phyloP scores from a whole-genome alignment of 2,888 invertebrate species.

The Pterostichus niger region DNA sequence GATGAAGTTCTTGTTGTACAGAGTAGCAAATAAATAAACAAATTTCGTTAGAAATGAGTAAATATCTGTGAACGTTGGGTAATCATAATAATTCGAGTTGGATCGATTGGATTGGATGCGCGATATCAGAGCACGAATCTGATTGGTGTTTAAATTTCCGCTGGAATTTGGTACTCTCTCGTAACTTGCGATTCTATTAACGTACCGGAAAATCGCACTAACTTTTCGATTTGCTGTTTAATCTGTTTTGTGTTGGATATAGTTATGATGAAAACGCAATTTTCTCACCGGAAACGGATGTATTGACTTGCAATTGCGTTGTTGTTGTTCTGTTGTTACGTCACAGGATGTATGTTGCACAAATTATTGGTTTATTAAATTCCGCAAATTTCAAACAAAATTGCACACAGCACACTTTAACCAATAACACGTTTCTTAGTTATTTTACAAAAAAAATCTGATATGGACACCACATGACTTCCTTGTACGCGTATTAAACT shows the following conservation, averaged over 20 bases:
- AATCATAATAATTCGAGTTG: too few relatives aligned
- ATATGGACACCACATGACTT: too few relatives aligned
- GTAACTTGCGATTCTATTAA: constrained; percentile 11
- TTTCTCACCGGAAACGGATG: constrained; percentile 59
- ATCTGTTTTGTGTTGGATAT: constrained; percentile 7
- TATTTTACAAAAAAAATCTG: too few relatives aligned
- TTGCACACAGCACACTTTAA: not conserved
- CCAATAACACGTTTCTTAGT: not conserved
- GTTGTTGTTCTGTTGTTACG: constrained; percentile 19
- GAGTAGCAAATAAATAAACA: too few relatives aligned
- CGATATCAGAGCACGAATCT: too few relatives aligned
- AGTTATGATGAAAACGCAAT: constrained; percentile 56
- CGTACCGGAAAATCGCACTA: constrained; percentile 25
- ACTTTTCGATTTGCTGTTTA: constrained; percentile 27
- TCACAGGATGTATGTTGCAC: constrained; percentile 2
- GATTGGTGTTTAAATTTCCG: too few relatives aligned
- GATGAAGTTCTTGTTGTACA: too few relatives aligned
- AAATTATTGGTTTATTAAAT: not conserved
- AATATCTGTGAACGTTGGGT: too few relatives aligned
- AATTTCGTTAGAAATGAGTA: too few relatives aligned
- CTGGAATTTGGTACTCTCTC: not conserved
- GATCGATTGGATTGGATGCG: too few relatives aligned
- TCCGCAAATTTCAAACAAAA: not conserved
- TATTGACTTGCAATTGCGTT: constrained; percentile 51
- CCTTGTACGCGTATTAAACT: too few relatives aligned